Evolutionary conservation across 2,888 invertebrate species (phyloP), one percentile per base, ranked within the genome.

Genomic region (Catocala sponsa): DNA sequence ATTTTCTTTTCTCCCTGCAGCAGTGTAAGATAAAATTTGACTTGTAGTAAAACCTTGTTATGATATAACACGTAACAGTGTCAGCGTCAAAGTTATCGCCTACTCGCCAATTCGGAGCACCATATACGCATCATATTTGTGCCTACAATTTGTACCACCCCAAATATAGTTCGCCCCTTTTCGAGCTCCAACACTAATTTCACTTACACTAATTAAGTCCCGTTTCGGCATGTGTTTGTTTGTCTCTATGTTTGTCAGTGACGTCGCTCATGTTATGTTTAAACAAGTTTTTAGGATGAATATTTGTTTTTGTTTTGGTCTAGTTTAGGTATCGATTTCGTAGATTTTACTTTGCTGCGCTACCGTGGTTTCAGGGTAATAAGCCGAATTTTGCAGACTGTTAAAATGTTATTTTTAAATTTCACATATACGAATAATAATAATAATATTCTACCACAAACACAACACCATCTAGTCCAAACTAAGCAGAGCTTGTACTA

Each of bases 121-220:
- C 93, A 88, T 87, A 90, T 88, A 86, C 68, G 80, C 52, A 60
- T 72, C 63, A 65, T 84, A 83, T 90, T 91, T 90, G 84, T 70
- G 63, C 71, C 72, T 71, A 79, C 85, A 87, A 87, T 91, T 91
- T 86, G 80, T 79, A 68, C 79, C 78, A 69, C 70, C 61, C 90
- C 90, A 57, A 78, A 90, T 81, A 89, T 78, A 91, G 91, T 43
- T 33, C 72, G 76, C 78, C 81, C 86, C 87, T 90, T 90, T 91
- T 91, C 75, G 88, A 89, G 86, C 11, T 50, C 55, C 46, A 73
- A 65, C 79, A 86, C 91, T 92, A 92, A 91, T 89, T 89, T 87
- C 78, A 83, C 81, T 81, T 71, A 79, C 84, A 80, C 81, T 86
- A 84, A 85, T 83, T 81, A 77, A 76, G 76, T 59, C 74, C 78